Percentiles rank a stretch among this genome's conserved stretches.
Evolutionary conservation across 1,140 invertebrate genomes (phyloP).

Genomic region (Antheraea mylitta): DNA sequence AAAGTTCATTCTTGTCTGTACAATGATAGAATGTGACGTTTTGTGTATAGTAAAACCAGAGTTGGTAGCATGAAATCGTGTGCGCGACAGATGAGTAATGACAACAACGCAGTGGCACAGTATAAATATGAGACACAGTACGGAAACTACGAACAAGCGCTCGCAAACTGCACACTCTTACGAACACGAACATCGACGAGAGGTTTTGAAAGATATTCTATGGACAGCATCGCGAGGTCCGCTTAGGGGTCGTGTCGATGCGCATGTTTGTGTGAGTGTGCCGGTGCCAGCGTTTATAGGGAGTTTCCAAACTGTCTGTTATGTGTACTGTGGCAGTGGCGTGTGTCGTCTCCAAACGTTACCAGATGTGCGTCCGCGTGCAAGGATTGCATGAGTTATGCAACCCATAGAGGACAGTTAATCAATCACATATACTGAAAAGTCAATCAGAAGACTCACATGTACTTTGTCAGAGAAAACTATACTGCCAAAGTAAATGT

Average conservation of each 20-base stretch:
- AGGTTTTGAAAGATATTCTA: too few relatives aligned
- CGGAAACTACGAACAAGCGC: too few relatives aligned
- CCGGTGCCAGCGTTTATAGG: too few relatives aligned
- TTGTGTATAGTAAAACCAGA: constrained; percentile 38
- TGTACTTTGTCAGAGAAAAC: background rate
- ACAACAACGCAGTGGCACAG: constrained; percentile 68
- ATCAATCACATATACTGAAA: constrained; percentile 31
- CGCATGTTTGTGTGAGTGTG: too few relatives aligned
- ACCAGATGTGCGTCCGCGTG: constrained; percentile 64
- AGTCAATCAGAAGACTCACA: background rate
- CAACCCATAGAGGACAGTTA: constrained; percentile 38
- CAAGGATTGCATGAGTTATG: constrained; percentile 61
- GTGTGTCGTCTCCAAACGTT: constrained; percentile 62
- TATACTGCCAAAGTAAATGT: too few relatives aligned
- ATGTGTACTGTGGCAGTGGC: too few relatives aligned
- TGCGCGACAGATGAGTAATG: constrained; percentile 76
- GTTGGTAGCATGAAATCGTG: constrained; percentile 62
- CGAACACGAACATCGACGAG: too few relatives aligned
- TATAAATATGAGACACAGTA: too few relatives aligned
- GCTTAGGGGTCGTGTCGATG: too few relatives aligned
- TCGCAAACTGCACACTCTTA: too few relatives aligned
- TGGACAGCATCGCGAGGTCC: too few relatives aligned
- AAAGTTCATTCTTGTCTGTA: constrained; percentile 45
- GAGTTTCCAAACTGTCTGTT: too few relatives aligned
- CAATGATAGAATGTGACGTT: constrained; percentile 45